Evolutionary conservation across 1,140 invertebrate species (phyloP).

Genomic region (Diorhabda sublineata): DNA sequence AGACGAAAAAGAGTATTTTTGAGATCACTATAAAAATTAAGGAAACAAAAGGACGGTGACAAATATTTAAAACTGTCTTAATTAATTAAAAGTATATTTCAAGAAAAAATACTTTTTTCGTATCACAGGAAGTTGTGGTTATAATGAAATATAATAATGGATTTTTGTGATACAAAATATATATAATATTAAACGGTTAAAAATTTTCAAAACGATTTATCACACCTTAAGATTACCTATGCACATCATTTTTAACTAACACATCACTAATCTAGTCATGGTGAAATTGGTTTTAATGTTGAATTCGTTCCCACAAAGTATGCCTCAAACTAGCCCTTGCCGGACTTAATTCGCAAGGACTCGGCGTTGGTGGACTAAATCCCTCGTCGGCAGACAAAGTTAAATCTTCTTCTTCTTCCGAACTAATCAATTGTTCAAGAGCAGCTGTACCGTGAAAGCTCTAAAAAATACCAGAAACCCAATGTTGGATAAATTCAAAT

Average conservation of each 20-base stretch:
- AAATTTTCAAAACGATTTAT: background rate
- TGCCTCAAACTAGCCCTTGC: constrained; percentile 36
- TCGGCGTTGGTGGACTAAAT: constrained; percentile 46
- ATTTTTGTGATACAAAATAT: background rate
- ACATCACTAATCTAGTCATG: constrained; percentile 7
- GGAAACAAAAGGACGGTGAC: too few relatives aligned
- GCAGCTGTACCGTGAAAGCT: constrained; percentile 48
- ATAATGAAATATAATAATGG: background rate
- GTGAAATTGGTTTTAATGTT: constrained; percentile 22
- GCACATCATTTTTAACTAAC: constrained; percentile 3
- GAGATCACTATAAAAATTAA: too few relatives aligned
- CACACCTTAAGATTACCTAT: background rate
- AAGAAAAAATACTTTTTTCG: too few relatives aligned
- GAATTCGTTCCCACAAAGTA: constrained; percentile 39
- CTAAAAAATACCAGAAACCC: constrained; percentile 25
- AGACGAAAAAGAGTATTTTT: too few relatives aligned
- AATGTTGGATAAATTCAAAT: too few relatives aligned
- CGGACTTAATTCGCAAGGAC: constrained; percentile 44
- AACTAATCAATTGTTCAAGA: constrained; percentile 45
- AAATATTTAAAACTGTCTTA: too few relatives aligned
- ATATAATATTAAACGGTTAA: background rate
- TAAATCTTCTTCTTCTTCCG: constrained; percentile 45
- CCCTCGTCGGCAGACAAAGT: constrained; percentile 46
- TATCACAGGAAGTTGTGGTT: background rate
- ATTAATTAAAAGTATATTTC: too few relatives aligned